phyloP scores from a whole-genome alignment of 2,797 vertebrate genomes.

The Buceros bicornis region DNA sequence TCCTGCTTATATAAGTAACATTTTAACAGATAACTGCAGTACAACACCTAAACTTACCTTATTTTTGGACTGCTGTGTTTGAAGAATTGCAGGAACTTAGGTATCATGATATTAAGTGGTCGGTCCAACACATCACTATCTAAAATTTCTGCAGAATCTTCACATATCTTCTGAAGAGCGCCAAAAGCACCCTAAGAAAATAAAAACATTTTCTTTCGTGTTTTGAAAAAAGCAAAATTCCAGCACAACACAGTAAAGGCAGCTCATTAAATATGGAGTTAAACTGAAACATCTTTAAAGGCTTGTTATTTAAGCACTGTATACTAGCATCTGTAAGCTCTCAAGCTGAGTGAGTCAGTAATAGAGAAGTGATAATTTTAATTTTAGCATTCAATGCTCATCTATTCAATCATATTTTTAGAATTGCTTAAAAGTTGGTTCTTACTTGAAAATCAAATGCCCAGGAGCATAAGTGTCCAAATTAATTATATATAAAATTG shows the following conservation, averaged over 20 bases:
- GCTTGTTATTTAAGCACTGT: not conserved
- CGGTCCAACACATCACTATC: constrained; percentile 96
- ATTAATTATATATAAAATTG: not conserved
- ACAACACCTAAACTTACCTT: constrained; percentile 79
- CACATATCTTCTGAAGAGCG: constrained; percentile 97
- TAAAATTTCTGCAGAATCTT: constrained; percentile 97
- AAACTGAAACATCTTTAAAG: not conserved
- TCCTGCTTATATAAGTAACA: not conserved
- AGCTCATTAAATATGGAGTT: not conserved
- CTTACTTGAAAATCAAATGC: not conserved
- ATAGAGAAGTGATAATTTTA: not conserved
- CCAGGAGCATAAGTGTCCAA: not conserved
- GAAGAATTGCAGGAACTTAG: constrained; percentile 97
- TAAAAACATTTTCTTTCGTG: not conserved
- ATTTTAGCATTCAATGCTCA: not conserved
- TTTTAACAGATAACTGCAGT: not conserved
- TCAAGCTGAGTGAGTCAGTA: not conserved
- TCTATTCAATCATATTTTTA: not conserved
- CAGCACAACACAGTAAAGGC: not conserved
- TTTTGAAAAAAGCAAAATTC: not conserved
- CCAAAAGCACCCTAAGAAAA: constrained; percentile 91
- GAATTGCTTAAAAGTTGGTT: not conserved
- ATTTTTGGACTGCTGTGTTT: constrained; percentile 98
- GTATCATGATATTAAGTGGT: constrained; percentile 98
- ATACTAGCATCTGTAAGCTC: not conserved